Percentiles rank a stretch among this genome's conserved stretches.
Evolutionary conservation across 2,888 invertebrate genomes (phyloP).

Genomic region (Nineta flava): DNA sequence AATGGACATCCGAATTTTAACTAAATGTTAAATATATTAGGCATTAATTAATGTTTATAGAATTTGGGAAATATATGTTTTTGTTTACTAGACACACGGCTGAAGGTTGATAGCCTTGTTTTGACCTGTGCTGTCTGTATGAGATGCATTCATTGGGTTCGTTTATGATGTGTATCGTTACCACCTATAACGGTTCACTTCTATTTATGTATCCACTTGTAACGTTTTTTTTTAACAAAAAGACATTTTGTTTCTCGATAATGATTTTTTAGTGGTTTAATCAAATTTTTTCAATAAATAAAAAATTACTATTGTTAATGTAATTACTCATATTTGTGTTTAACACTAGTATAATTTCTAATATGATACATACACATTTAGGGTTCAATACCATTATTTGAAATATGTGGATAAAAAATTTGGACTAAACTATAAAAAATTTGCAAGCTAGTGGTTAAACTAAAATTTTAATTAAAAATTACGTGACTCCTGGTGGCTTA

Average conservation of each 20-base stretch:
- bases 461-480: too few species aligned
- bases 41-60: neutral
- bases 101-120: constrained; percentile 13
- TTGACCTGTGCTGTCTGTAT: constrained; percentile 7
- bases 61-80: constrained; percentile 1
- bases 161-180: constrained; percentile 10
- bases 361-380: too few species aligned
- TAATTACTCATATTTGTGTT: too few species aligned
- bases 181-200: constrained; percentile 14
- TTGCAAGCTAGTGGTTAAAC: too few species aligned
- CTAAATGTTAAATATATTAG: neutral
- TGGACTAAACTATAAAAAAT: too few species aligned
- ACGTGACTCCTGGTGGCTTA: too few species aligned
- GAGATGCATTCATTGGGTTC: constrained; percentile 1
- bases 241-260: neutral
- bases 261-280: neutral
- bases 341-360: too few species aligned
- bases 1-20: neutral
- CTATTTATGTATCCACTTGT: constrained; percentile 10
- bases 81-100: constrained; percentile 2
- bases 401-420: too few species aligned
- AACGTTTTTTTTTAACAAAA: neutral
- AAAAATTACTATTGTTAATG: too few species aligned
- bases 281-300: neutral
- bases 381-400: too few species aligned